These are phyloP conservation scores for Prionace glauca DNA, from an alignment of 2,797 vertebrate species.

Conservation along the genomic window DNA sequence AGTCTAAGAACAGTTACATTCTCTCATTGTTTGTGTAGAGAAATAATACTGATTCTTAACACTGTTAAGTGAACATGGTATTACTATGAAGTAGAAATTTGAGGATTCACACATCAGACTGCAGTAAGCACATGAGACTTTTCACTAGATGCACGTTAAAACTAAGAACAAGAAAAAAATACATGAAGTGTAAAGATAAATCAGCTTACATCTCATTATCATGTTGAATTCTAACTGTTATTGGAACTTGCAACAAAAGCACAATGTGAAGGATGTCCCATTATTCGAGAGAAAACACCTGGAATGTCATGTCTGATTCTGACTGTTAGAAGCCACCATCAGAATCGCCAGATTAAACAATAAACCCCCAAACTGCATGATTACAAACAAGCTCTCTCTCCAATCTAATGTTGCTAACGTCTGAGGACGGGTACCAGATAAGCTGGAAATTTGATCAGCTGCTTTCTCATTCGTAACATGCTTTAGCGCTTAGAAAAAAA, in stretches of 20 bases:
- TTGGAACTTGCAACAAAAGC: not conserved
- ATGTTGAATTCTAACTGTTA: not conserved
- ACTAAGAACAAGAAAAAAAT: not conserved
- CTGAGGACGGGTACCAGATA: not conserved
- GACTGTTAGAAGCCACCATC: not conserved
- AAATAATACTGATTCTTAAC: slow-evolving; percentile 23
- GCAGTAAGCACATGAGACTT: not conserved
- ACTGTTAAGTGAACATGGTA: not conserved
- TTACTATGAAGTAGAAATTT: not conserved
- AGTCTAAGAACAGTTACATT: not conserved
- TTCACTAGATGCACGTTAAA: not conserved
- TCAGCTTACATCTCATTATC: not conserved
- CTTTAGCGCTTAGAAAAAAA: not conserved
- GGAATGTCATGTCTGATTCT: not conserved
- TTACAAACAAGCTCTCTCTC: not conserved
- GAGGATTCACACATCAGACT: not conserved
- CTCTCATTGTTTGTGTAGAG: not conserved
- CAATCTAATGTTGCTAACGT: not conserved
- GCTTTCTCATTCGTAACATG: not conserved
- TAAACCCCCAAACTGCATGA: not conserved
- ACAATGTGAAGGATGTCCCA: not conserved
- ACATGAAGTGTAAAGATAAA: not conserved
- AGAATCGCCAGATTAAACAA: not conserved
- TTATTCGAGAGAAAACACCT: not conserved
- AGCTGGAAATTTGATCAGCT: not conserved